Evolutionary conservation across 2,797 vertebrate species (phyloP).

Genomic region (Rachycentron canadum): DNA sequence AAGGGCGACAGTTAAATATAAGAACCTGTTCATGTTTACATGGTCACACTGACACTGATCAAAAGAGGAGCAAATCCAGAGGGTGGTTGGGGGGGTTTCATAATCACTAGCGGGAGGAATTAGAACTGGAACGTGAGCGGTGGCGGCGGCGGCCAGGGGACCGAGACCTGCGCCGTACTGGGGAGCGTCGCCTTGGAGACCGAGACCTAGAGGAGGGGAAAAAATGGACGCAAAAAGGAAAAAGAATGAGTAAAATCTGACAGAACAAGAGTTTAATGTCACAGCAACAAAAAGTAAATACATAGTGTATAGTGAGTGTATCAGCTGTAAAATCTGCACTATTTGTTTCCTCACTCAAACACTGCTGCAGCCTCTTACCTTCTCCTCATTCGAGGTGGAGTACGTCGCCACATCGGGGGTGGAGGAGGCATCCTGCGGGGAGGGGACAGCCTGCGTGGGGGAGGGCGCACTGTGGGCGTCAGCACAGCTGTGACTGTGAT

Average conservation of each 20-base stretch:
- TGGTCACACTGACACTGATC: conserved; percentile 1
- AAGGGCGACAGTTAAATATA: neutral
- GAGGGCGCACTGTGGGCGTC: conserved; percentile 87
- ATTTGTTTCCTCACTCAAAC: neutral
- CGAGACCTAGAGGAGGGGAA: conserved; percentile 83
- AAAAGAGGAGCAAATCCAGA: neutral
- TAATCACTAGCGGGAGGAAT: conserved; percentile 89
- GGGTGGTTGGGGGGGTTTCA: neutral
- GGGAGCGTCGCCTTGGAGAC: conserved; percentile 91
- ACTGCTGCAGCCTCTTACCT: conserved; percentile 78
- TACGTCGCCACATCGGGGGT: conserved; percentile 93
- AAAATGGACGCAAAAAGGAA: neutral
- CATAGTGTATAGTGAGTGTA: neutral
- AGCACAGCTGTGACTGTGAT: conserved; percentile 93
- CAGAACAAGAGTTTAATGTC: neutral
- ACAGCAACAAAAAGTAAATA: neutral
- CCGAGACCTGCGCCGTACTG: conserved; percentile 88
- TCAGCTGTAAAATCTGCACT: neutral
- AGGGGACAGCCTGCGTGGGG: conserved; percentile 88
- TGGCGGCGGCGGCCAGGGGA: conserved; percentile 92
- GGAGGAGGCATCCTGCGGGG: conserved; percentile 93
- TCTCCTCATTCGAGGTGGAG: conserved; percentile 93
- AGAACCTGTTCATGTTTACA: neutral
- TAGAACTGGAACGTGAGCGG: conserved; percentile 93
- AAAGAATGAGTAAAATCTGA: neutral